Conservation (phyloP, 2,888 invertebrate genomes). For the Bombyx huttoni region DNA sequence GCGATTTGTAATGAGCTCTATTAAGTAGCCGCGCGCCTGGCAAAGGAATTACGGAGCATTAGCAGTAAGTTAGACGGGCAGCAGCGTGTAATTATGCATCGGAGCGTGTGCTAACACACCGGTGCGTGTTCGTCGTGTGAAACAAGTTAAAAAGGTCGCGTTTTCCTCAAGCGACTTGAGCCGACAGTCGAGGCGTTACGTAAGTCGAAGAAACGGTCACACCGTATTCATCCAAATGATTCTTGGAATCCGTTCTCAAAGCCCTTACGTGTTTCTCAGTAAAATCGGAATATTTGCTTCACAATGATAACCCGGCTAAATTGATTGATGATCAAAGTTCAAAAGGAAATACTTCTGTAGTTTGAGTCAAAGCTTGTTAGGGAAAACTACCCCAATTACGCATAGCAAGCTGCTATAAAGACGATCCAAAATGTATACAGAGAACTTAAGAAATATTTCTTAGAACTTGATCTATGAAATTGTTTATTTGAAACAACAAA, state of each 20-base stretch:
- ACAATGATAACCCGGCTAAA: neutral
- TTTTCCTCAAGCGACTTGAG: conserved; percentile 1
- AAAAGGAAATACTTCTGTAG: conserved; percentile 2
- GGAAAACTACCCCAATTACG: neutral
- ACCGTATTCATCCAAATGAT: neutral
- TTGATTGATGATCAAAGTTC: conserved; percentile 12
- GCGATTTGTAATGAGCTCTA: neutral
- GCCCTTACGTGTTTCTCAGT: neutral
- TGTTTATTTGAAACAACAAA: too few relatives aligned
- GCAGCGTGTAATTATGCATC: neutral
- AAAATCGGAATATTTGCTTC: neutral
- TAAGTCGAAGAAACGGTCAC: neutral
- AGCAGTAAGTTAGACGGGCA: neutral
- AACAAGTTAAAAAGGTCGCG: conserved; percentile 2
- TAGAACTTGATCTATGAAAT: too few relatives aligned
- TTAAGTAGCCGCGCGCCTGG: neutral
- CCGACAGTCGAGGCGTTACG: neutral
- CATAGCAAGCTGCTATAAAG: neutral
- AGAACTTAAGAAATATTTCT: too few relatives aligned
- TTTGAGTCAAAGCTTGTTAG: neutral
- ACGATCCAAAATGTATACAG: too few relatives aligned
- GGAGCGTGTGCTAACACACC: neutral
- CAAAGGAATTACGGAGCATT: neutral
- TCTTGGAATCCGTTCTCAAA: neutral
- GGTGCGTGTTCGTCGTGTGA: neutral